Conservation (phyloP, 2,113 vertebrate genomes). For the Lipotes vexillifer region DNA sequence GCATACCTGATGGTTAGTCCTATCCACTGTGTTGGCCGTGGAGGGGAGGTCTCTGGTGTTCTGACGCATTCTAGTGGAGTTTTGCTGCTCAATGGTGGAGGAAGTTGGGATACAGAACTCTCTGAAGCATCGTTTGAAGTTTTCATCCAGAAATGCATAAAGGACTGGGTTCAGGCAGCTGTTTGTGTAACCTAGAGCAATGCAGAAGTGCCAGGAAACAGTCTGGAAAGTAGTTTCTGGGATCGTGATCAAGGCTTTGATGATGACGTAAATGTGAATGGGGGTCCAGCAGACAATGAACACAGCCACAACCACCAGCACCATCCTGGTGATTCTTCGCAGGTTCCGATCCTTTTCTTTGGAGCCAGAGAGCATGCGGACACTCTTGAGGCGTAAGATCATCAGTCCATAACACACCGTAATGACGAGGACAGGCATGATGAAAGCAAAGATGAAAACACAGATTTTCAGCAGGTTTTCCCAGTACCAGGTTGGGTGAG, state of each 20-base stretch:
- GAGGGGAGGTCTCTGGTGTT: constrained; percentile 89
- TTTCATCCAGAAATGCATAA: constrained; percentile 98
- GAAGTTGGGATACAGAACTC: constrained; percentile 97
- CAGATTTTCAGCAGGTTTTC: constrained; percentile 98
- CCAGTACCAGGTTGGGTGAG: constrained; percentile 97
- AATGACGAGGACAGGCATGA: constrained; percentile 98
- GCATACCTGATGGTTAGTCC: constrained; percentile 97
- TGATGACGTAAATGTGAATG: constrained; percentile 97
- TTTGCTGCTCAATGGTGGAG: constrained; percentile 91
- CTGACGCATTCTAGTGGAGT: constrained; percentile 89
- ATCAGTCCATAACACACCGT: constrained; percentile 97
- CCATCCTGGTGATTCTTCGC: constrained; percentile 97
- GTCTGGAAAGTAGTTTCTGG: constrained; percentile 94
- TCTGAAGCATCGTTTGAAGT: constrained; percentile 98
- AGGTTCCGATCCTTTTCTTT: constrained; percentile 98
- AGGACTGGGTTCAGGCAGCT: constrained; percentile 99
- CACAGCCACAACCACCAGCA: constrained; percentile 96
- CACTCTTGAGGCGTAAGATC: constrained; percentile 97
- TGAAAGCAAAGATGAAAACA: constrained; percentile 98
- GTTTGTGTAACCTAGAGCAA: constrained; percentile 97
- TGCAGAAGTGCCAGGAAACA: constrained; percentile 99
- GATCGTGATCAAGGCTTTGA: constrained; percentile 94
- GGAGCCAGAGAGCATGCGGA: constrained; percentile 97
- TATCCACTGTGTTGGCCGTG: constrained; percentile 91
- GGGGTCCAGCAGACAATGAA: constrained; percentile 99